phyloP scores from a whole-genome alignment of 1,140 invertebrate genomes.

The Lethrus apterus region DNA sequence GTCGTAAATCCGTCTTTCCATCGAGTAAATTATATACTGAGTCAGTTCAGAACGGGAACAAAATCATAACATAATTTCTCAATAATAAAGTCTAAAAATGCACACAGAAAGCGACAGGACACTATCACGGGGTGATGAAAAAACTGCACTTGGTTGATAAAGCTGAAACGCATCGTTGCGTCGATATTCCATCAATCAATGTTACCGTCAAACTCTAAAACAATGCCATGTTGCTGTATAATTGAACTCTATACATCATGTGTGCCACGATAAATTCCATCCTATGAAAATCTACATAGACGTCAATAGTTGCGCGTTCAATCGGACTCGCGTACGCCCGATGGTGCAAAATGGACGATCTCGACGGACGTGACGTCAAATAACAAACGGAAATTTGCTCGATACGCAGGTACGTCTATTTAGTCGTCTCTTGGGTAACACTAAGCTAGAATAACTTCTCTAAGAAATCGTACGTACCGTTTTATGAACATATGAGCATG shows the following conservation, averaged over 20 bases:
- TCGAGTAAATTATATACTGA: too few relatives aligned
- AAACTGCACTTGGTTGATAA: constrained; percentile 26
- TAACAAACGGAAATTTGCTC: too few relatives aligned
- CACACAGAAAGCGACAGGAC: too few relatives aligned
- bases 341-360: too few relatives aligned
- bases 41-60: too few relatives aligned
- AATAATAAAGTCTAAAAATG: constrained; percentile 24
- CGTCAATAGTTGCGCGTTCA: constrained; percentile 14
- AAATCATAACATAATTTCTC: constrained; percentile 29
- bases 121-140: constrained; percentile 17
- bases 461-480: constrained; percentile 13
- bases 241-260: constrained; percentile 36
- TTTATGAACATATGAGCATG: constrained; percentile 1
- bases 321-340: too few relatives aligned
- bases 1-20: too few relatives aligned
- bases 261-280: constrained; percentile 30
- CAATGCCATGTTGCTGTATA: constrained; percentile 36
- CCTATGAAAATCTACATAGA: constrained; percentile 26
- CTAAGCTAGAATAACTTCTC: not conserved
- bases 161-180: constrained; percentile 26
- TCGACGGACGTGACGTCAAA: too few relatives aligned
- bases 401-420: too few relatives aligned
- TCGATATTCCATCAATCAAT: constrained; percentile 35
- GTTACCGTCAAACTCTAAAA: constrained; percentile 35
- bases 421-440: not conserved